Conservation (phyloP, 2,888 invertebrate genomes). For the Nemotelus nigrinus region DNA sequence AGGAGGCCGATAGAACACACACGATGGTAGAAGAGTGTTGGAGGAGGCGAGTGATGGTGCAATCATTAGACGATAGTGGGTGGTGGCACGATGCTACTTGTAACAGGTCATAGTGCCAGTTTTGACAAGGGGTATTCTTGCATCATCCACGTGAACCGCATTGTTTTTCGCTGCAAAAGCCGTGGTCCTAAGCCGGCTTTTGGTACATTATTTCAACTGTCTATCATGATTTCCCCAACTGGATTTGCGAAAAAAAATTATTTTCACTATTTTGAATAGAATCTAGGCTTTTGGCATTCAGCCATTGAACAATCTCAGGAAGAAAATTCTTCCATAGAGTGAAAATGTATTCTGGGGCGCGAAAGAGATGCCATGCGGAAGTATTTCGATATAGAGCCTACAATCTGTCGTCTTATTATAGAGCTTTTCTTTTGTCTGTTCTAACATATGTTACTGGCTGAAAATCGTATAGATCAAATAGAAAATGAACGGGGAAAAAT, state of each 20-base stretch:
- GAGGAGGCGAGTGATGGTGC: neutral
- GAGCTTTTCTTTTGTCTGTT: slow-evolving; percentile 25
- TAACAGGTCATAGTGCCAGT: slow-evolving; percentile 41
- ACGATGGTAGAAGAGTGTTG: neutral
- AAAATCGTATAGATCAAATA: neutral
- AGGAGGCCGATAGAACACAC: slow-evolving; percentile 6
- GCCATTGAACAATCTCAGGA: slow-evolving; percentile 7
- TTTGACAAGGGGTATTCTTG: neutral
- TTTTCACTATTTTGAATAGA: neutral
- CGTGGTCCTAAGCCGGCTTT: neutral
- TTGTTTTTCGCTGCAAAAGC: too few relatives aligned
- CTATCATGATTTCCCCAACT: neutral
- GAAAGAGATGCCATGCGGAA: slow-evolving; percentile 38
- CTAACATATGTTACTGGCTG: neutral
- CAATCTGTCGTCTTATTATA: neutral
- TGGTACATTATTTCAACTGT: neutral
- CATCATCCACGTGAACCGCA: too few relatives aligned
- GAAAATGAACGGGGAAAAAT: neutral
- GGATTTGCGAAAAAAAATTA: too few relatives aligned
- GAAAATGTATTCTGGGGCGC: neutral
- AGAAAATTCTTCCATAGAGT: neutral
- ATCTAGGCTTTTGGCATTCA: neutral
- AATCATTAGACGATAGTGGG: neutral
- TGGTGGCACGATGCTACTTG: slow-evolving; percentile 25
- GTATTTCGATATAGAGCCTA: neutral